Conservation (phyloP, 2,113 vertebrate genomes). For the Pedionomus torquatus region DNA sequence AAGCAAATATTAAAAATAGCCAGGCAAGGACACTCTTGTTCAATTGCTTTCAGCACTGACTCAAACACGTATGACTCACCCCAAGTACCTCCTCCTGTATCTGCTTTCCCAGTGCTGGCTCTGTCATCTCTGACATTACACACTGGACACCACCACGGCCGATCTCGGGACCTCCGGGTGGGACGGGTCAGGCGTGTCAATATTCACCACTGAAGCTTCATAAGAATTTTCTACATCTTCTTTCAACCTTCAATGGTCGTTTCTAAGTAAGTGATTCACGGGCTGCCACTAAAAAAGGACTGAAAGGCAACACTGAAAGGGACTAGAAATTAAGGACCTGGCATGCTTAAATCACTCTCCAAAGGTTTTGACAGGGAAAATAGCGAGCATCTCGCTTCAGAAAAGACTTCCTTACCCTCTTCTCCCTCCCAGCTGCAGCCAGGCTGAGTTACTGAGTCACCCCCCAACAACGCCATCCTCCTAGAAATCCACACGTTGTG, state of each 20-base stretch:
- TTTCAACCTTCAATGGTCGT: fast-evolving
- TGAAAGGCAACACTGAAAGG: background rate
- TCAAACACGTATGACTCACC: background rate
- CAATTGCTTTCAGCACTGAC: background rate
- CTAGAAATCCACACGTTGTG: background rate
- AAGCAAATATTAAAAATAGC: conserved; percentile 64
- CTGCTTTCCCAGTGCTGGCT: background rate
- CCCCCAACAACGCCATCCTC: background rate
- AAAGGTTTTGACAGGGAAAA: background rate
- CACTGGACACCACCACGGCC: background rate
- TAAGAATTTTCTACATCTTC: fast-evolving
- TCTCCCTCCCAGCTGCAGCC: background rate
- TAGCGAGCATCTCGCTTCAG: background rate
- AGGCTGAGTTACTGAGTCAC: fast-evolving
- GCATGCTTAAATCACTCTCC: background rate
- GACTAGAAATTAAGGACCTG: background rate
- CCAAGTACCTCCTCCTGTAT: background rate
- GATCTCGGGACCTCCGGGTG: fast-evolving
- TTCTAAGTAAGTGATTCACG: background rate
- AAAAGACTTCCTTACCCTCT: background rate
- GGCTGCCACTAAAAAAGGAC: background rate
- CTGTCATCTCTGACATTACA: background rate
- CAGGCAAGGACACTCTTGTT: background rate
- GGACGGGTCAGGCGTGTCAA: fast-evolving
- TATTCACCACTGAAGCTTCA: fast-evolving